Percentiles rank a stretch among this genome's conserved stretches.
Conservation (phyloP, 2,113 vertebrate species). For the Sebastes fasciatus region DNA sequence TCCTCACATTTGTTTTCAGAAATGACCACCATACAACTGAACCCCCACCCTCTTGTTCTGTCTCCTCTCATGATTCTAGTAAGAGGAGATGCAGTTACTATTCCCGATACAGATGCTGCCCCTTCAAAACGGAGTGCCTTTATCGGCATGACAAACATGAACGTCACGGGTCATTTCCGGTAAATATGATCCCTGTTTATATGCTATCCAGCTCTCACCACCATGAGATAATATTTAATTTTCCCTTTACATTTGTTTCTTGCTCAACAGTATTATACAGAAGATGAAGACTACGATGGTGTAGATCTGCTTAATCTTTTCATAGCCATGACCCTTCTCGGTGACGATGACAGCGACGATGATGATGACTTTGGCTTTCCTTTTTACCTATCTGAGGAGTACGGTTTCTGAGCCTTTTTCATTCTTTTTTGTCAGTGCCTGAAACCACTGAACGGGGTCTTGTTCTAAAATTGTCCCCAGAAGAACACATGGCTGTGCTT, state of each 20-base stretch:
- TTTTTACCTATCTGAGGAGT: slow-evolving; percentile 49
- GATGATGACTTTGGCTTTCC: slow-evolving; percentile 35
- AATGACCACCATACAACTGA: not conserved
- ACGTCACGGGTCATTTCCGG: slow-evolving; percentile 57
- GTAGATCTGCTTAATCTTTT: slow-evolving; percentile 74
- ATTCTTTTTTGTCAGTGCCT: slow-evolving; percentile 18
- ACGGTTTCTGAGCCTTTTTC: slow-evolving; percentile 29
- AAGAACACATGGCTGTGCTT: slow-evolving; percentile 13
- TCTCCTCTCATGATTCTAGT: slow-evolving; percentile 59
- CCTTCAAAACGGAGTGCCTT: slow-evolving; percentile 90
- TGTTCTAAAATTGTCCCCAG: not conserved
- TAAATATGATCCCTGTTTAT: slow-evolving; percentile 31
- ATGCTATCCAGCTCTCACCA: not conserved
- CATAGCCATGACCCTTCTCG: slow-evolving; percentile 74
- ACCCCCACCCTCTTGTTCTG: not conserved
- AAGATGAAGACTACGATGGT: slow-evolving; percentile 77
- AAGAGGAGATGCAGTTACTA: slow-evolving; percentile 90
- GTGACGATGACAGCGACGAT: not conserved
- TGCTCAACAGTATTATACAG: slow-evolving; percentile 49
- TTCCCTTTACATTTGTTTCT: not conserved
- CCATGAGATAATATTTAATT: not conserved
- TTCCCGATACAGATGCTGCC: slow-evolving; percentile 82
- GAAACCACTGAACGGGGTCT: slow-evolving; percentile 15
- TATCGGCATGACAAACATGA: slow-evolving; percentile 83
- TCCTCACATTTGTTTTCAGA: not conserved